Evolutionary conservation across 2,797 vertebrate genomes (phyloP).

Genomic region (Mustela erminea): DNA sequence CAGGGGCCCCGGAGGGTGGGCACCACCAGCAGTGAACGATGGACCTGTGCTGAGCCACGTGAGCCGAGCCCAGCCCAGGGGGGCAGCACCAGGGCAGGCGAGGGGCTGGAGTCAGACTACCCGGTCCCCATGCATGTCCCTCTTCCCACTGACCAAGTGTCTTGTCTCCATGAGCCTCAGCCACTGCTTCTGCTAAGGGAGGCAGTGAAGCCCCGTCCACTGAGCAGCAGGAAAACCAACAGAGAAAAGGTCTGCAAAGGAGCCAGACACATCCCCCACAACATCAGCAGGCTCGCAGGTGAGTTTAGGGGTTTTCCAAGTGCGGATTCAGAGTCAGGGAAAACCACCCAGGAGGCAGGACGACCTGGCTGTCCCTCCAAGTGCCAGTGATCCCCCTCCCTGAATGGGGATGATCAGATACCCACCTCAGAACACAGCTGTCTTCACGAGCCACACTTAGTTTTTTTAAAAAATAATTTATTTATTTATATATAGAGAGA

Average conservation of each 20-base stretch:
- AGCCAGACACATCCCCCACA: neutral
- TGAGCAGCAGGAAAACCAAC: neutral
- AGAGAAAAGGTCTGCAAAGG: neutral
- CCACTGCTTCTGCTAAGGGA: too few species aligned
- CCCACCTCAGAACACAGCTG: too few species aligned
- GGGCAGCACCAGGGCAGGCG: neutral
- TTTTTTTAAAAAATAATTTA: too few species aligned
- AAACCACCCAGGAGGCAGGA: too few species aligned
- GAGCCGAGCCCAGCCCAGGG: too few species aligned
- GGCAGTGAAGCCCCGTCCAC: rapidly evolving
- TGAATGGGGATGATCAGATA: too few species aligned
- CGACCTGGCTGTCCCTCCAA: too few species aligned
- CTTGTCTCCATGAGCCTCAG: too few species aligned
- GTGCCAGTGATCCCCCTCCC: too few species aligned
- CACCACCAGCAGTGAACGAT: neutral
- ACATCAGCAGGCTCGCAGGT: neutral
- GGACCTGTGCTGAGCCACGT: too few species aligned
- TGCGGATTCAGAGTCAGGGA: neutral
- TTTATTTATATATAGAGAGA: neutral
- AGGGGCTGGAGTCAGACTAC: neutral
- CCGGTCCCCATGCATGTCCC: neutral
- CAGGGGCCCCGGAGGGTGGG: neutral
- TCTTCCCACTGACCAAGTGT: neutral
- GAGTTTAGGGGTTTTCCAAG: neutral
- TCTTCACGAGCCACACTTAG: too few species aligned